A percentile compares a stretch with the other conserved stretches of the same genome.
Conservation (phyloP, 2,797 vertebrate species). For the Lemur catta region DNA sequence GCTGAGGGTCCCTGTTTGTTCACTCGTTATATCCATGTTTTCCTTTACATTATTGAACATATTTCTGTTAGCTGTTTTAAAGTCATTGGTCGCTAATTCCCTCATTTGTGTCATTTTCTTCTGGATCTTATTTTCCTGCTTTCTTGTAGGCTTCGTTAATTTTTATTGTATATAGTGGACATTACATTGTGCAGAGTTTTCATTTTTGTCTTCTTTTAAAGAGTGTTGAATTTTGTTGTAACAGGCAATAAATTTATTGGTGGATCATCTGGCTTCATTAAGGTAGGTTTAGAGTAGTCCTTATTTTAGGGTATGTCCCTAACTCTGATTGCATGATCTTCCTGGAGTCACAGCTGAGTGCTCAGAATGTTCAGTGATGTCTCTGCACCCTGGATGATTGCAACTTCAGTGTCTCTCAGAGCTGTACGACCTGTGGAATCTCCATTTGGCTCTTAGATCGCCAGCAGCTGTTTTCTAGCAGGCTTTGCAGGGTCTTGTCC, state of each 20-base stretch:
- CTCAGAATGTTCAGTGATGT: background rate
- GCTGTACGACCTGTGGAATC: background rate
- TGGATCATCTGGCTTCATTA: background rate
- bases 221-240: background rate
- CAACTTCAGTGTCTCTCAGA: background rate
- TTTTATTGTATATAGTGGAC: background rate
- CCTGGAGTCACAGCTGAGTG: background rate
- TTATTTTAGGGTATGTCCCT: background rate
- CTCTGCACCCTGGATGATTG: background rate
- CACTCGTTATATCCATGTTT: background rate
- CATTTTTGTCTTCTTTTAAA: background rate
- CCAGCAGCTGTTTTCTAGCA: background rate
- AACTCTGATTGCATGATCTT: background rate
- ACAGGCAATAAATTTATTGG: background rate
- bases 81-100: background rate
- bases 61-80: background rate
- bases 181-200: background rate
- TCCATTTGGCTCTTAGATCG: background rate
- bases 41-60: background rate
- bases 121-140: background rate
- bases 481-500: background rate
- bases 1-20: background rate
- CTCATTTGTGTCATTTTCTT: background rate
- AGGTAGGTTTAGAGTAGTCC: background rate
- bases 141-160: background rate